A percentile compares a stretch with the other conserved stretches of the same genome.
Evolutionary conservation across 2,888 invertebrate genomes (phyloP).

Genomic region (Diogma glabrata): DNA sequence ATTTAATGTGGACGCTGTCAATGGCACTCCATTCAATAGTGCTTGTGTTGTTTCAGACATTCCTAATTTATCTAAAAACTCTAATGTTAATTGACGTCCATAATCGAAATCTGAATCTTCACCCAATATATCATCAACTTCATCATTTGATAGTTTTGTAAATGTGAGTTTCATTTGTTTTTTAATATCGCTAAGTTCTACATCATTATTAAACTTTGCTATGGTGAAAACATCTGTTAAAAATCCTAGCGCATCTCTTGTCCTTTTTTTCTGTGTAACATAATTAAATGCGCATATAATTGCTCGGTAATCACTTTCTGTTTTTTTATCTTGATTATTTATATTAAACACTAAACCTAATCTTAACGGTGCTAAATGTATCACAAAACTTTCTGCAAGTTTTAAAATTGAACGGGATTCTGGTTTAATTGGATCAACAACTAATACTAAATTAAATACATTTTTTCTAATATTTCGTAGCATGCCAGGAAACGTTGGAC

Average conservation of each 20-base stretch:
- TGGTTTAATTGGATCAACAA: constrained; percentile 70
- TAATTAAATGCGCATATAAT: constrained; percentile 85
- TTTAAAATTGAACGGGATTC: constrained; percentile 63
- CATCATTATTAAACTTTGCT: constrained; percentile 37
- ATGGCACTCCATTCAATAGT: constrained; percentile 82
- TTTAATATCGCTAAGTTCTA: constrained; percentile 58
- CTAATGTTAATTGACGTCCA: constrained; percentile 66
- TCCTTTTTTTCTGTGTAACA: constrained; percentile 63
- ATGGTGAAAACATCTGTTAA: constrained; percentile 64
- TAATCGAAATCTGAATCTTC: constrained; percentile 87
- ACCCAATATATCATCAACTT: constrained; percentile 67
- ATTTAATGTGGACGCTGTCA: constrained; percentile 55
- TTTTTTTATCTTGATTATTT: constrained; percentile 41
- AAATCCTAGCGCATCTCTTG: constrained; percentile 69
- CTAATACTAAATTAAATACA: constrained; percentile 71
- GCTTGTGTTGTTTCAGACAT: constrained; percentile 63
- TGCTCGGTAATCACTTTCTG: constrained; percentile 62
- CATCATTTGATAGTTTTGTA: constrained; percentile 42
- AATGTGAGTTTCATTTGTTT: constrained; percentile 47
- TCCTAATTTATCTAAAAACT: constrained; percentile 69
- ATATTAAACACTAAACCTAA: constrained; percentile 72
- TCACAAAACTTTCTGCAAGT: constrained; percentile 79
- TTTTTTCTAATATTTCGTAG: constrained; percentile 76
- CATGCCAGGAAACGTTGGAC: constrained; percentile 98
- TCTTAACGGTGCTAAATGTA: constrained; percentile 81